These are phyloP conservation scores for Asobara japonica DNA, from an alignment of 1,140 invertebrate genomes.

Conservation along the genomic window DNA sequence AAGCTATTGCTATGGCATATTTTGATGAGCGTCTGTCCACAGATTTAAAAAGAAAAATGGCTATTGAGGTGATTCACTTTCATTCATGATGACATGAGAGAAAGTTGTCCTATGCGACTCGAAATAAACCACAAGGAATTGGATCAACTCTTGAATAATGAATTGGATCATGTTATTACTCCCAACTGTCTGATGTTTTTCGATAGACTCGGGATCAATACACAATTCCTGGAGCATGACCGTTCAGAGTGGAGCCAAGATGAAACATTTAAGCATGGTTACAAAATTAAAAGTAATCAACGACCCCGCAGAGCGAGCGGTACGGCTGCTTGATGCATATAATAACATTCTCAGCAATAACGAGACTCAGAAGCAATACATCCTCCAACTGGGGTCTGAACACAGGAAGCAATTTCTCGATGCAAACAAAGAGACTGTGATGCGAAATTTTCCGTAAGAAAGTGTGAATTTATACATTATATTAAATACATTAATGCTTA, in stretches of 20 bases:
- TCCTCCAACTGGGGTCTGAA: conserved; percentile 24
- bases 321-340: conserved; percentile 26
- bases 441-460: neutral
- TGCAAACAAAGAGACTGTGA: conserved; percentile 14
- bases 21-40: conserved; percentile 24
- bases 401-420: conserved; percentile 22
- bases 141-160: too few species aligned
- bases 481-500: too few species aligned
- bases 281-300: conserved; percentile 32
- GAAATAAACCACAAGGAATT: too few species aligned
- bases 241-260: conserved; percentile 27
- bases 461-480: neutral
- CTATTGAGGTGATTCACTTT: too few species aligned
- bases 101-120: too few species aligned
- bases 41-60: too few species aligned
- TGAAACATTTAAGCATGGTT: neutral
- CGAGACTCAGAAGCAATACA: conserved; percentile 26
- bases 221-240: too few species aligned
- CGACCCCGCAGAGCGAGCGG: conserved; percentile 34
- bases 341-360: conserved; percentile 34
- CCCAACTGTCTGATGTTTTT: too few species aligned
- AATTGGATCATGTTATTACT: too few species aligned
- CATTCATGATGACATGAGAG: too few species aligned
- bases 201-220: too few species aligned
- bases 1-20: conserved; percentile 36